Conservation (phyloP, 2,888 invertebrate genomes). For the Lordiphosa andalusiaca region DNA sequence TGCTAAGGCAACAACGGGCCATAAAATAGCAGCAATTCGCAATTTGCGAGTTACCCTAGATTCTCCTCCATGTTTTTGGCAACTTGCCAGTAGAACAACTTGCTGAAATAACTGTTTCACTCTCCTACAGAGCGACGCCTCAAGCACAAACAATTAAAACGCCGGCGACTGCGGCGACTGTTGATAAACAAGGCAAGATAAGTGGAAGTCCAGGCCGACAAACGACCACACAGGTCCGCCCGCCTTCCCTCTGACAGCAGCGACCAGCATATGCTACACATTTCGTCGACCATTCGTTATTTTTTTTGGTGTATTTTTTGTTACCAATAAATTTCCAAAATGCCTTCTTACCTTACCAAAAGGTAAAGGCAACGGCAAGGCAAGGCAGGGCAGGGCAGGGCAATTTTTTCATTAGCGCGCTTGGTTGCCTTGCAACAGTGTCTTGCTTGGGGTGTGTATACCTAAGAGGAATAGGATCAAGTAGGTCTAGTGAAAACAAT, state of each 20-base stretch:
- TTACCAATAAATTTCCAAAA: slow-evolving; percentile 64
- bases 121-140: slow-evolving; percentile 55
- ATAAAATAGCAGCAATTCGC: slow-evolving; percentile 67
- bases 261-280: slow-evolving; percentile 61
- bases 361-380: slow-evolving; percentile 4
- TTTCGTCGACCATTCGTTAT: slow-evolving; percentile 28
- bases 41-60: slow-evolving; percentile 65
- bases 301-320: slow-evolving; percentile 33
- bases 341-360: slow-evolving; percentile 48
- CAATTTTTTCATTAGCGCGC: slow-evolving; percentile 68
- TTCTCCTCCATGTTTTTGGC: slow-evolving; percentile 51
- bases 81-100: slow-evolving; percentile 59
- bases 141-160: slow-evolving; percentile 62
- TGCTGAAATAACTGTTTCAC: slow-evolving; percentile 59
- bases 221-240: slow-evolving; percentile 39
- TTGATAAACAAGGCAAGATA: slow-evolving; percentile 60
- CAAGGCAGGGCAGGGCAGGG: slow-evolving; percentile 24
- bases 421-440: slow-evolving; percentile 13
- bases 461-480: slow-evolving; percentile 41
- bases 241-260: slow-evolving; percentile 19
- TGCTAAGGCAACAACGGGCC: slow-evolving; percentile 56
- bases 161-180: slow-evolving; percentile 44
- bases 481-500: slow-evolving; percentile 47
- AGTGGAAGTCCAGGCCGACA: slow-evolving; percentile 21
- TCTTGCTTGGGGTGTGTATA: slow-evolving; percentile 10